Evolutionary conservation across 2,888 invertebrate species (phyloP).

Genomic region (Notodonta dromedarius): DNA sequence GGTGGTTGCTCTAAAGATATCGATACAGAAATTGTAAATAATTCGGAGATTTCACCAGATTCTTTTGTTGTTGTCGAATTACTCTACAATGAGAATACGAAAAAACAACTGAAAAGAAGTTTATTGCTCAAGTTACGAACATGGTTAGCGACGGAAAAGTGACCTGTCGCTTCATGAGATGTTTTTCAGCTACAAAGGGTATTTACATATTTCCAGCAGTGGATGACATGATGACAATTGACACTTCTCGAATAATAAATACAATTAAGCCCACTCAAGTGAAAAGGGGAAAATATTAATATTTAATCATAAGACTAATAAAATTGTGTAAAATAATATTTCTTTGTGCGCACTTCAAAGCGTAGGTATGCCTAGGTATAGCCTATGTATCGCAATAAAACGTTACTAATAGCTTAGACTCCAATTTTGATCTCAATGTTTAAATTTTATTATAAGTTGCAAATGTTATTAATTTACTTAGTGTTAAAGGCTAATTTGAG

Average conservation of each 20-base stretch:
- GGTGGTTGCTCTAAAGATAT: conserved; percentile 9
- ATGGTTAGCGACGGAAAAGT: conserved; percentile 4
- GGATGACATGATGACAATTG: conserved; percentile 5
- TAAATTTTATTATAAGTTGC: not conserved
- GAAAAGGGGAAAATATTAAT: conserved; percentile 5
- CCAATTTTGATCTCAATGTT: conserved; percentile 1
- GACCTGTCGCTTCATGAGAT: conserved; percentile 3
- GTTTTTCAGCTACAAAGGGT: conserved; percentile 1
- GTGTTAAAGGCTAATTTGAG: too few relatives aligned
- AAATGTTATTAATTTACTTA: not conserved
- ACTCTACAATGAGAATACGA: conserved; percentile 5
- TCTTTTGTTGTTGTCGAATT: conserved; percentile 5
- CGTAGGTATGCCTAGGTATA: conserved; percentile 1
- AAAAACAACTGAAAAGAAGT: conserved; percentile 6
- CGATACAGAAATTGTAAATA: conserved; percentile 8
- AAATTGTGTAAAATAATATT: not conserved
- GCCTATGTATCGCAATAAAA: conserved; percentile 1
- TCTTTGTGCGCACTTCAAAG: not conserved
- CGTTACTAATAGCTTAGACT: not conserved
- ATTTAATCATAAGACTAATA: not conserved
- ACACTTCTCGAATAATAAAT: conserved; percentile 5
- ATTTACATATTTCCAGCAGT: conserved; percentile 6
- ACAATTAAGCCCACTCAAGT: conserved; percentile 5
- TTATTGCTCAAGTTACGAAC: conserved; percentile 5
- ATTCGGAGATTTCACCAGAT: conserved; percentile 1